Percentiles rank a stretch among this genome's conserved stretches.
Conservation (phyloP, 2,888 invertebrate genomes). For the Balanococcus diminutus region DNA sequence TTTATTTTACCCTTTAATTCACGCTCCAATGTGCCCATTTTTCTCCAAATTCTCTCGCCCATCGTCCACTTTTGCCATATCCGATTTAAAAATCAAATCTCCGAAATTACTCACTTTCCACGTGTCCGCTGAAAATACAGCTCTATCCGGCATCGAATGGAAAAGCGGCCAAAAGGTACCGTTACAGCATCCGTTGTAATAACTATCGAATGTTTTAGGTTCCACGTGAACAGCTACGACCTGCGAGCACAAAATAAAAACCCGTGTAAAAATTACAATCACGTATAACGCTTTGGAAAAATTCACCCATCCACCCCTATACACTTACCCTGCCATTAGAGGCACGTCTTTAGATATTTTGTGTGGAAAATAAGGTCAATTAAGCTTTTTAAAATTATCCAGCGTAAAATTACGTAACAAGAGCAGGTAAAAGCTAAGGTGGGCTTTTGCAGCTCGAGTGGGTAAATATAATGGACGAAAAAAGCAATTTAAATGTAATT, state of each 20-base stretch:
- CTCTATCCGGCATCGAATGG: conserved; percentile 90
- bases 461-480: neutral
- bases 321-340: neutral
- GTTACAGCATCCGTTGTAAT: conserved; percentile 92
- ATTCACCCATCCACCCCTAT: neutral
- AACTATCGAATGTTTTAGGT: conserved; percentile 64
- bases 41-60: too few relatives aligned
- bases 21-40: neutral
- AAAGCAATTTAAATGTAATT: neutral
- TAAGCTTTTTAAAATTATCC: neutral
- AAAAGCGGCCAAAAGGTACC: conserved; percentile 92
- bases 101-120: conserved; percentile 65
- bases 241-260: conserved; percentile 57
- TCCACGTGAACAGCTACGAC: conserved; percentile 61
- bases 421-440: neutral
- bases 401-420: neutral
- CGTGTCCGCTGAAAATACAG: conserved; percentile 80
- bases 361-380: neutral
- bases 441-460: neutral
- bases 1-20: neutral
- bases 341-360: neutral
- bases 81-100: neutral
- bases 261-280: neutral
- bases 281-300: neutral
- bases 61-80: too few relatives aligned